Base-by-base conservation (phyloP, 1,140 invertebrate genomes). In the Chironomus tepperi region DNA sequence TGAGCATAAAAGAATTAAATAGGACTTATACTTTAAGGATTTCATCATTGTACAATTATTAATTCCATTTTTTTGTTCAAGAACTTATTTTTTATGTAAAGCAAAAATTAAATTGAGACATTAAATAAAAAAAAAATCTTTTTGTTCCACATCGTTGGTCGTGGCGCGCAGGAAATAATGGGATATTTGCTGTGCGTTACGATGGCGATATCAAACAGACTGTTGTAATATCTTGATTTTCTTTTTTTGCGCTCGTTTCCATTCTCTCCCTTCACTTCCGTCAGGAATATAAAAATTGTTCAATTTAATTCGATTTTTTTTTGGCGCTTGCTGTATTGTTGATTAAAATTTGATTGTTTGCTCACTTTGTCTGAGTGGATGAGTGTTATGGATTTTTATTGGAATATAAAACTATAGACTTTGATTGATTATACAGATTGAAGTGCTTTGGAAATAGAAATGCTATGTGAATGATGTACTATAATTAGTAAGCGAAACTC, bases 51-150 rank as follows among this genome's bases (percentile, higher is more conserved):
- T 15, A n/a, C 47, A 12, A 5, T 34, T 34, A 34, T 34, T 34
- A 34, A 34, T 34, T n/a, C n/a, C n/a, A n/a, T n/a, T 34, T 34
- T 34, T 34, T 34, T 34, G 1, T 34, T 34, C 24, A 5, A 34
- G 24, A 34, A 34, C 5, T 34, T 34, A 34, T 34, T 34, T 34
- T 34, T 34, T 34, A 34, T 34, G 24, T 34, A 34, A 34, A 34
- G 24, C 24, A 34, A 34, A 34, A 57, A 57, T 57, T 57, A 57
- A 57, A 57, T 57, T 57, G 47, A 57, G 47, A 57, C 47, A 57
- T 57, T 57, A 57, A 57, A 57, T 57, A 57, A 57, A 57, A 57
- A 57, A n/a, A n/a, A n/a, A n/a, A n/a, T n/a, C n/a, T n/a, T 57
- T 57, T 57, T 57, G 3, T 57, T 57, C 47, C n/a, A 12, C 47